A percentile compares a stretch with the other conserved stretches of the same genome.
Conservation (phyloP, 37 sponge, comb jelly and placozoan species). For the Halisarca cf. caerulea region DNA sequence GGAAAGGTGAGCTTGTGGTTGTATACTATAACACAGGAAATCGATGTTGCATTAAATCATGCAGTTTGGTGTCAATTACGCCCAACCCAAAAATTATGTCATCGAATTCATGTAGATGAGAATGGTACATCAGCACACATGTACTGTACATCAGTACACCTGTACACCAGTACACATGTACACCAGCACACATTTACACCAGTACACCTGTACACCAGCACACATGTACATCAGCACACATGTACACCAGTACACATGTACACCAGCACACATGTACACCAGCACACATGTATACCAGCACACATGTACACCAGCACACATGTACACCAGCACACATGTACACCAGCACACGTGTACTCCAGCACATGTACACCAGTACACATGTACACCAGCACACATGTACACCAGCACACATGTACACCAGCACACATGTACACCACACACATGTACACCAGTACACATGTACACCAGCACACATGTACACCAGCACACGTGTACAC, state of each 20-base stretch:
- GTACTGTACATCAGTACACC: too few relatives aligned
- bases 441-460: neutral
- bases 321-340: neutral
- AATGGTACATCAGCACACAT: too few relatives aligned
- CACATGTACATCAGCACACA: neutral
- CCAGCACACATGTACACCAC: neutral
- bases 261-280: too few relatives aligned
- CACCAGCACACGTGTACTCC: neutral
- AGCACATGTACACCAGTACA: neutral
- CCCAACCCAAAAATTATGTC: too few relatives aligned
- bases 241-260: too few relatives aligned
- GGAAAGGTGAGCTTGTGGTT: constrained; percentile 47
- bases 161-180: neutral
- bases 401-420: neutral
- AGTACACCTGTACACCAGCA: neutral
- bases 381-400: neutral
- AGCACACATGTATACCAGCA: too few relatives aligned
- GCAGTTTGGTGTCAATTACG: too few relatives aligned
- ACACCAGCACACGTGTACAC: too few relatives aligned
- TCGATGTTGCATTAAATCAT: neutral
- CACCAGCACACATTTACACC: neutral
- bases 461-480: too few relatives aligned
- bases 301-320: too few relatives aligned
- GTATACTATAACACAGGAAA: neutral
- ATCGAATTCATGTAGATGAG: too few relatives aligned